A percentile compares a stretch with the other conserved stretches of the same genome.
Evolutionary conservation across 2,888 invertebrate genomes (phyloP).

Genomic region (Cryptus armator): DNA sequence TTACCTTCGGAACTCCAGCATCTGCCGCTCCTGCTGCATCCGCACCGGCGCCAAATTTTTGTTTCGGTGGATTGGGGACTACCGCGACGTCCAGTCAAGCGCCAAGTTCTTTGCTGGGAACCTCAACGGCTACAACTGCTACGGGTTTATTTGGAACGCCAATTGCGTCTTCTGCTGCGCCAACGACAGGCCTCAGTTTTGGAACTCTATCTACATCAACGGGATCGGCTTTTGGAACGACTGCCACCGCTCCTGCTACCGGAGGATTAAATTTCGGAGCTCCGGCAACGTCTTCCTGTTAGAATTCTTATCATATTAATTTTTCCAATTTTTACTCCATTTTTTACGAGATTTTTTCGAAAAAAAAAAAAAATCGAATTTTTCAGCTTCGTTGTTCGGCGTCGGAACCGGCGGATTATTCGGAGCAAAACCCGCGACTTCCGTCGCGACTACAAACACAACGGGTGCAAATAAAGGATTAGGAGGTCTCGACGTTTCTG

Average conservation of each 20-base stretch:
- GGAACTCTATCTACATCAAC: conserved; percentile 77
- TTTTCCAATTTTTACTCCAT: background rate
- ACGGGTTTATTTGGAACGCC: conserved; percentile 66
- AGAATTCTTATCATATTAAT: conserved; percentile 40
- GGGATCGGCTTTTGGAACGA: conserved; percentile 81
- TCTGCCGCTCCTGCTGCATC: conserved; percentile 68
- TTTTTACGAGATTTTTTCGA: background rate
- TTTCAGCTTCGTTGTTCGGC: conserved; percentile 79
- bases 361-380: background rate
- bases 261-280: conserved; percentile 76
- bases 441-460: conserved; percentile 72
- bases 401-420: conserved; percentile 76
- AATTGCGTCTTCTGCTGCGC: conserved; percentile 77
- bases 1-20: conserved; percentile 80
- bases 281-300: conserved; percentile 74
- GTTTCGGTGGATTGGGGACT: conserved; percentile 72
- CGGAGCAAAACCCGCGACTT: conserved; percentile 76
- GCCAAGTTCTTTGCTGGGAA: conserved; percentile 76
- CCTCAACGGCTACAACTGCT: conserved; percentile 65
- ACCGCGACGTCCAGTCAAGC: conserved; percentile 70
- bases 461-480: conserved; percentile 87
- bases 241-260: conserved; percentile 76
- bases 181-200: conserved; percentile 74
- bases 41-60: conserved; percentile 72
- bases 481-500: conserved; percentile 88